Evolutionary conservation across 2,888 invertebrate species (phyloP), one percentile per base, ranked within the genome.

Genomic region (Augochlorella aurata): DNA sequence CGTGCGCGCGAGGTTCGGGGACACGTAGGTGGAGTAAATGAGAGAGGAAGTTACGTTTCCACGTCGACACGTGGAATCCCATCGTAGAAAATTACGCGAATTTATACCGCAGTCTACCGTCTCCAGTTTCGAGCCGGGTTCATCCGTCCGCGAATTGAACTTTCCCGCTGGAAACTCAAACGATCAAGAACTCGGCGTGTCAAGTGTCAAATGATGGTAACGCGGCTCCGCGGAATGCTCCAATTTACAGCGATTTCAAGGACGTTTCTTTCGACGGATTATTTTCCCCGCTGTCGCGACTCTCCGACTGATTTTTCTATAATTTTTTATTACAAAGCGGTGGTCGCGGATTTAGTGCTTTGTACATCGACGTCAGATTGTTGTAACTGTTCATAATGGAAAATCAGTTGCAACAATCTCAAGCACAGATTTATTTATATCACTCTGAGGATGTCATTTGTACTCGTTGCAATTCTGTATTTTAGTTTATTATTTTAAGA

Each of bases 61-160:
- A 68, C 82, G 79, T 74, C 77, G 80, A 87, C 85, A 77, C 85
- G 79, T 86, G 79, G 82, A 86, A 86, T 83, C 61, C 83, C 86
- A 87, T 85, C 79, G 83, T 73, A 72, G 88, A 81, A 85, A 88
- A 85, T 86, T 86, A 81, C 85, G 78, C 79, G 85, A 79, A 83
- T 85, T 82, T 88, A 85, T 88, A 85, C 78, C 72, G 54, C 50
- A 61, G 61, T 65, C 74, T 52, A 18, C 63, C 74, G 63, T 79
- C 29, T 61, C 84, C 61, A 75, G 76, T 73, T 85, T 47, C 75
- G 38, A 49, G 70, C 66, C 38, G 24, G 58, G 83, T 75, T 85
- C 83, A 81, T 83, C 77, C 85, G 75, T 75, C 70, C 81, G 80
- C 85, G 83, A 85, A 85, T 85, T 85, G 79, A 71, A 73, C 80